Conservation (phyloP, 2,113 vertebrate species). For the Pheucticus melanocephalus region DNA sequence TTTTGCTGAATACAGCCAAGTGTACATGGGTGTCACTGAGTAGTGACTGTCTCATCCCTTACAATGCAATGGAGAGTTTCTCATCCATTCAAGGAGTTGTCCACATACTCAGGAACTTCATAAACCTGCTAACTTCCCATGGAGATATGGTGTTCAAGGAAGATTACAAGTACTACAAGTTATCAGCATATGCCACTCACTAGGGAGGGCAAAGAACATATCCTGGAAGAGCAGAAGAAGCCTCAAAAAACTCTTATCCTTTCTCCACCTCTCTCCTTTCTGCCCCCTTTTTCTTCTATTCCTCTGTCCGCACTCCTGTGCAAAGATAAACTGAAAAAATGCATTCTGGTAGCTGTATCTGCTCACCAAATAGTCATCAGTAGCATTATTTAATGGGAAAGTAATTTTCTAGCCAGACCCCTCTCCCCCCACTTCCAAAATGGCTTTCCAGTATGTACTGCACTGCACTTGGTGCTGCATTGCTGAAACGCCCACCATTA, state of each 20-base stretch:
- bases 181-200: not conserved
- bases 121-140: not conserved
- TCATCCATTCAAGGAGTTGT: not conserved
- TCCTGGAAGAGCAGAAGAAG: not conserved
- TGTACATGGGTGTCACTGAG: not conserved
- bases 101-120: not conserved
- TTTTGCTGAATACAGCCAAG: not conserved
- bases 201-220: not conserved
- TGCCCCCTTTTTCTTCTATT: not conserved
- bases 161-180: not conserved
- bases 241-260: not conserved
- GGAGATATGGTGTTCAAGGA: not conserved
- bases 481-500: not conserved
- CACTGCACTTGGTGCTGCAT: not conserved
- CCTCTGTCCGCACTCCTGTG: not conserved
- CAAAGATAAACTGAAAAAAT: not conserved
- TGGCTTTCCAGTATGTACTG: not conserved
- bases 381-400: not conserved
- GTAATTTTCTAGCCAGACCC: not conserved
- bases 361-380: not conserved
- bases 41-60: not conserved
- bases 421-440: not conserved
- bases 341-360: not conserved
- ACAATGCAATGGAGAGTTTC: not conserved
- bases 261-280: not conserved